Conservation (phyloP, 2,888 invertebrate genomes). For the Hyalella azteca region DNA sequence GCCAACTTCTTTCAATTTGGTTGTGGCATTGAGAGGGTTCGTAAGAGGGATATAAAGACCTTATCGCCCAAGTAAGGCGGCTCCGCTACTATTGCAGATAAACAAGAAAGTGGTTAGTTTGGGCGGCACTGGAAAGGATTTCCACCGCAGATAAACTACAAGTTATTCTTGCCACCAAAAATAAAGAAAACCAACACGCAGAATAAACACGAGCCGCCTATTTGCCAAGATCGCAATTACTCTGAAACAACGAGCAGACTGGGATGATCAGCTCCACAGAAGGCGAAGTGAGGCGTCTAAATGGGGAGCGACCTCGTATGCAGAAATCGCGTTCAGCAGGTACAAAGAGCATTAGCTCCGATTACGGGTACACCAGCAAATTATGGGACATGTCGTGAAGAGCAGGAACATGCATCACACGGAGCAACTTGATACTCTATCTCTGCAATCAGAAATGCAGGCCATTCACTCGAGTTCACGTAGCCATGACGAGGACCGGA, state of each 20-base stretch:
- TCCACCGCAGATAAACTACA: neutral
- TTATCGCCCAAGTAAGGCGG: slow-evolving; percentile 37
- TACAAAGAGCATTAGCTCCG: neutral
- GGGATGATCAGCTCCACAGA: neutral
- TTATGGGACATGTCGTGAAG: slow-evolving; percentile 8
- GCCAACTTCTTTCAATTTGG: slow-evolving; percentile 35
- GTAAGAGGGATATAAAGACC: slow-evolving; percentile 37
- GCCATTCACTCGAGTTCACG: neutral
- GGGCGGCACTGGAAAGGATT: slow-evolving; percentile 27
- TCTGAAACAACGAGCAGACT: neutral
- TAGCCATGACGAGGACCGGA: neutral
- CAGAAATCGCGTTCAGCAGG: neutral
- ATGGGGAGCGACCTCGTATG: neutral
- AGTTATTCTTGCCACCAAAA: neutral
- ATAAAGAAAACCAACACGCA: slow-evolving; percentile 5
- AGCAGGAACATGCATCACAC: slow-evolving; percentile 6
- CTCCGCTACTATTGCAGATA: slow-evolving; percentile 31
- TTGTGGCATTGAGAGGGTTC: slow-evolving; percentile 34
- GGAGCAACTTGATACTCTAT: neutral
- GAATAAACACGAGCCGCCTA: neutral
- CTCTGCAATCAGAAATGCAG: neutral
- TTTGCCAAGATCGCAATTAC: neutral
- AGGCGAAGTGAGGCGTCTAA: neutral
- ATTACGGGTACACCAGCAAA: neutral
- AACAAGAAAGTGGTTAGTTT: slow-evolving; percentile 30